Conservation (phyloP, 2,888 invertebrate species). For the Bruchidius siliquastri region DNA sequence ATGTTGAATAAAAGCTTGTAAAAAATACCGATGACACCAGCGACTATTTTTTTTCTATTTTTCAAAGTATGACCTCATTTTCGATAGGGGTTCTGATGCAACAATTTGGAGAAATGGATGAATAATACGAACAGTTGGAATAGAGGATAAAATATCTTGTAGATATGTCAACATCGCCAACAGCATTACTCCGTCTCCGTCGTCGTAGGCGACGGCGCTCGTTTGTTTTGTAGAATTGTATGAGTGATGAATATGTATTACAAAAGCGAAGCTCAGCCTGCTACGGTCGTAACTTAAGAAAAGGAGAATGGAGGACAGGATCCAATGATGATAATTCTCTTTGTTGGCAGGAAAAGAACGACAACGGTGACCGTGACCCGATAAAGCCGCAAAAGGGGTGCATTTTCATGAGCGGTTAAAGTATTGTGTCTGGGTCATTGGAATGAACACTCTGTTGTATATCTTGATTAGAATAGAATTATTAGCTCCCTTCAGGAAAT, state of each 20-base stretch:
- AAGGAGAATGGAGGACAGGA: not conserved
- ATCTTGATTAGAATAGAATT: too few relatives aligned
- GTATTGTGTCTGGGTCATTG: not conserved
- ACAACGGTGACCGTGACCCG: slow-evolving; percentile 21
- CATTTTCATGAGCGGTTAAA: not conserved
- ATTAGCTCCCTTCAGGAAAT: too few relatives aligned
- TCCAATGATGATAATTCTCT: slow-evolving; percentile 35
- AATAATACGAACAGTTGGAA: too few relatives aligned
- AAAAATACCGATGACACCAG: too few relatives aligned
- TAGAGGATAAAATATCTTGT: not conserved
- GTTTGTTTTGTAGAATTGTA: slow-evolving; percentile 42
- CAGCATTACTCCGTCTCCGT: not conserved
- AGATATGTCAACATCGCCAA: not conserved
- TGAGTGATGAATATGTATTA: slow-evolving; percentile 42
- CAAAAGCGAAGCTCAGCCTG: slow-evolving; percentile 23
- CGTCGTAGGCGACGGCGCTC: slow-evolving; percentile 4
- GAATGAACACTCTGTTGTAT: too few relatives aligned
- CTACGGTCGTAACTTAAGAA: not conserved
- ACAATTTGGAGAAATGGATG: too few relatives aligned
- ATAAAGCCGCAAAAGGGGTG: not conserved
- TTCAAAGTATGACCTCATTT: too few relatives aligned
- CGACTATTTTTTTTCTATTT: too few relatives aligned
- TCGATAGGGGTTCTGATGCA: too few relatives aligned
- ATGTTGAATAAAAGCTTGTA: too few relatives aligned
- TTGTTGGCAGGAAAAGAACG: slow-evolving; percentile 27